Base-by-base conservation (phyloP, 2,888 invertebrate genomes). In the Gibbula magus region DNA sequence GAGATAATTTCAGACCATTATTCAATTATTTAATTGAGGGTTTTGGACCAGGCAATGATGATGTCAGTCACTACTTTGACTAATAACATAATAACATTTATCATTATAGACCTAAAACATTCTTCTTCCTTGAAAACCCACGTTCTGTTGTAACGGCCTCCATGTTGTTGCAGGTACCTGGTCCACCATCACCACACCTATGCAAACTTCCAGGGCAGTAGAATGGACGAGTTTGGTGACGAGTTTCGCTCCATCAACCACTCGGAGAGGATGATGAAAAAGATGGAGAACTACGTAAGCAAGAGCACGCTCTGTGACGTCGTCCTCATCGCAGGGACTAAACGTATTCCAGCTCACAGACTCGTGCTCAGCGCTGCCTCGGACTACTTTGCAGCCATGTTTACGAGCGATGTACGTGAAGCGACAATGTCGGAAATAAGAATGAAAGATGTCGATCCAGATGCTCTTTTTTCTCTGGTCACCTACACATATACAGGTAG, bases 361-460 rank as follows among this genome's bases (percentile, higher is more conserved):
- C 94, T 98, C 85, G 96, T 98, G 77, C 94, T 98, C 85, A 96
- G 97, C 88, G 97, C 98, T 66, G 96, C 97, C 81, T 97, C 97
- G 88, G 97, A 97, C 93, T 98, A 98, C 93, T 98, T 98, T 94
- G 96, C 96, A 67, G 97, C 97, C 66, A 98, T 98, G 98, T 98
- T 98, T 92, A 98, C 97, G 35, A 96, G 96, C 80, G 96, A 96
- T 79, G 94, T 98, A 83, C 94, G 96, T 86, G 98, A 98, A 94
- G 95, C 97, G 7, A 95, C 95, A 83, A 95, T 97, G 92, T 95
- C 95, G 84, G 97, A 97, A 94, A 95, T 98, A 53, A 96, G 96
- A 81, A 94, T 98, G 87, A 96, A 96, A 85, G 96, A 96, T 90
- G 96, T 98, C 61, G 96, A 97, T 91, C 95, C 97, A 29, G 96